Conservation (phyloP, 2,113 vertebrate species). For the Sphaerodactylus townsendi region DNA sequence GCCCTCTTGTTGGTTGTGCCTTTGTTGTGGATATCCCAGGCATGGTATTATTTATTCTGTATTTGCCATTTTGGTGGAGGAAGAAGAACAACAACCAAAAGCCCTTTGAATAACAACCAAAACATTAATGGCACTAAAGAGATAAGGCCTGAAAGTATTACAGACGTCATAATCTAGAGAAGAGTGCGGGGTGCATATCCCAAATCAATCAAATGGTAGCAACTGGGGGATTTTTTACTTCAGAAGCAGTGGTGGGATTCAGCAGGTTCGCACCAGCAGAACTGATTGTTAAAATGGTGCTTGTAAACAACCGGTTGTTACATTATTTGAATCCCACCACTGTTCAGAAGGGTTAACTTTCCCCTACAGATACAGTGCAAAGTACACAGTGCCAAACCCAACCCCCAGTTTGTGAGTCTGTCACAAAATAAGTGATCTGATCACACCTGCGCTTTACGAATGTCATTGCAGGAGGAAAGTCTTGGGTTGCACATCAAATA, state of each 20-base stretch:
- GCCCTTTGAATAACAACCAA: no score
- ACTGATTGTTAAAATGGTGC: no score
- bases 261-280: no score
- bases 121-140: not conserved
- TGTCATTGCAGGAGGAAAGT: constrained; percentile 44
- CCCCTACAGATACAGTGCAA: not conserved
- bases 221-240: not conserved
- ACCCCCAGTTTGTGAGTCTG: not conserved
- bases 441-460: not conserved
- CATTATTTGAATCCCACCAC: no score
- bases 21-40: no score
- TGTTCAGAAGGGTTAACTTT: no score
- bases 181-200: no score
- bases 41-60: not conserved
- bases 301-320: no score
- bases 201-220: not conserved
- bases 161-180: not conserved
- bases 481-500: constrained; percentile 55
- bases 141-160: not conserved
- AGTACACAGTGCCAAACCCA: not conserved
- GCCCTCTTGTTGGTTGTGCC: no score
- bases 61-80: not conserved
- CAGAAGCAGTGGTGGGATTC: no score
- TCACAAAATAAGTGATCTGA: constrained; percentile 8
- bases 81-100: not conserved